phyloP scores from a whole-genome alignment of 2,888 invertebrate species.

The Drosophila antonietae region DNA sequence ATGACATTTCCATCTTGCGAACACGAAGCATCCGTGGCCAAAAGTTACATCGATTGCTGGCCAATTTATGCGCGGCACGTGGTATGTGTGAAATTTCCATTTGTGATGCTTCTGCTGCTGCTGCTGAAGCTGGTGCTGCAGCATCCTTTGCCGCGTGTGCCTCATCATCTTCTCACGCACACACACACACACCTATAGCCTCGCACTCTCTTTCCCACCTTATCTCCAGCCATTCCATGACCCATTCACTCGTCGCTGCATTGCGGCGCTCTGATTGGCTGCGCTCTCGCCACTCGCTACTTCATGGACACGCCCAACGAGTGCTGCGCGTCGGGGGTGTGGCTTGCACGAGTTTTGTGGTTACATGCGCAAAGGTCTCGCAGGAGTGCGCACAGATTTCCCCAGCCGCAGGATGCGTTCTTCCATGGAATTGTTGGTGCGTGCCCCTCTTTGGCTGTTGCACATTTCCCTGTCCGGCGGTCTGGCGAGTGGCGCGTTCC shows the following conservation, averaged over 20 bases:
- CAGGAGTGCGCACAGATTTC: constrained; percentile 60
- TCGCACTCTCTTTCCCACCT: constrained; percentile 25
- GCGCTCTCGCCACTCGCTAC: constrained; percentile 59
- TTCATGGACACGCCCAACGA: constrained; percentile 50
- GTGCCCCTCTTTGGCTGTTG: constrained; percentile 68
- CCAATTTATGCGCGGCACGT: constrained; percentile 83
- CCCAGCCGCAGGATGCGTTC: constrained; percentile 60
- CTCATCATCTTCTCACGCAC: constrained; percentile 60
- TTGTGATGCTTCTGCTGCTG: constrained; percentile 43
- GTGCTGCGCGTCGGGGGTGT: constrained; percentile 50
- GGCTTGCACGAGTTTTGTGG: constrained; percentile 25
- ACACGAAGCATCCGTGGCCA: constrained; percentile 51
- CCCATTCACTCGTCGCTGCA: constrained; percentile 50
- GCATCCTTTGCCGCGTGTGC: constrained; percentile 40
- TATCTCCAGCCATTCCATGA: constrained; percentile 70
- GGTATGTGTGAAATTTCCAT: constrained; percentile 70
- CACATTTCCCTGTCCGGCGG: constrained; percentile 48
- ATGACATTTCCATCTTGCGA: constrained; percentile 71
- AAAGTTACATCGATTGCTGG: constrained; percentile 76
- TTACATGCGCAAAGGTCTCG: constrained; percentile 67
- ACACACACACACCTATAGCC: constrained; percentile 2
- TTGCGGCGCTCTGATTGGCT: constrained; percentile 58
- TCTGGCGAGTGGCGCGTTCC: constrained; percentile 43
- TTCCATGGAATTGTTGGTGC: constrained; percentile 3
- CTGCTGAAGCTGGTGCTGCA: constrained; percentile 26